These are phyloP conservation scores for Fregetta grallaria DNA, from an alignment of 2,113 vertebrate species.

Conservation along the genomic window DNA sequence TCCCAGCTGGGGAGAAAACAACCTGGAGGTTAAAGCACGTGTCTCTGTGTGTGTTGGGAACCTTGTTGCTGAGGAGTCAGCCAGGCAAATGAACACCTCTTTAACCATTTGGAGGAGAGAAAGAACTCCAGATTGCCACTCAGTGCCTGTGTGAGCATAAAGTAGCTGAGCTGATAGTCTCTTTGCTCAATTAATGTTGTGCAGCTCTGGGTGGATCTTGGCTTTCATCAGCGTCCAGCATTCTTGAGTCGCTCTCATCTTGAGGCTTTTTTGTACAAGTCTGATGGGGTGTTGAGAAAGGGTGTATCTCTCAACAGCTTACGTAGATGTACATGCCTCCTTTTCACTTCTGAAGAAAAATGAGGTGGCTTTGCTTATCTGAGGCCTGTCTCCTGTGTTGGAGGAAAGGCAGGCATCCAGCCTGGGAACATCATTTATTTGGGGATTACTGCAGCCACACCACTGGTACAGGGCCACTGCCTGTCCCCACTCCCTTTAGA, in stretches of 20 bases:
- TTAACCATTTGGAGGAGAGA: not conserved
- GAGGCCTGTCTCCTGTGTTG: not conserved
- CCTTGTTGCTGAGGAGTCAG: not conserved
- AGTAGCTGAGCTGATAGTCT: not conserved
- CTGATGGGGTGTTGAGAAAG: not conserved
- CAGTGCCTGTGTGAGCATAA: not conserved
- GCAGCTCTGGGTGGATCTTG: constrained; percentile 9
- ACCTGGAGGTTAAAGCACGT: not conserved
- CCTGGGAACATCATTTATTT: not conserved
- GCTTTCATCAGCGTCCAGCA: constrained; percentile 2
- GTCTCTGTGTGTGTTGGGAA: not conserved
- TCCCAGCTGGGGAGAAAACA: not conserved
- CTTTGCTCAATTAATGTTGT: not conserved
- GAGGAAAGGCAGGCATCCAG: not conserved
- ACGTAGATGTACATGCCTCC: not conserved
- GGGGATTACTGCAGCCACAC: not conserved
- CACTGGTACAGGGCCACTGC: not conserved
- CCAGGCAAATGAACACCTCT: not conserved
- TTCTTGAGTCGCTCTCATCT: not conserved
- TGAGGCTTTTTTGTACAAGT: not conserved
- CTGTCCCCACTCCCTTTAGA: not conserved
- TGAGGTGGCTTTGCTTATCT: not conserved
- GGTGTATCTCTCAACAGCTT: not conserved
- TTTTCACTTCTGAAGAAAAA: not conserved
- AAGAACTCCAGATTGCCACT: not conserved